Base-by-base conservation (phyloP, 2,797 vertebrate genomes). In the Acipenser transmontanus region DNA sequence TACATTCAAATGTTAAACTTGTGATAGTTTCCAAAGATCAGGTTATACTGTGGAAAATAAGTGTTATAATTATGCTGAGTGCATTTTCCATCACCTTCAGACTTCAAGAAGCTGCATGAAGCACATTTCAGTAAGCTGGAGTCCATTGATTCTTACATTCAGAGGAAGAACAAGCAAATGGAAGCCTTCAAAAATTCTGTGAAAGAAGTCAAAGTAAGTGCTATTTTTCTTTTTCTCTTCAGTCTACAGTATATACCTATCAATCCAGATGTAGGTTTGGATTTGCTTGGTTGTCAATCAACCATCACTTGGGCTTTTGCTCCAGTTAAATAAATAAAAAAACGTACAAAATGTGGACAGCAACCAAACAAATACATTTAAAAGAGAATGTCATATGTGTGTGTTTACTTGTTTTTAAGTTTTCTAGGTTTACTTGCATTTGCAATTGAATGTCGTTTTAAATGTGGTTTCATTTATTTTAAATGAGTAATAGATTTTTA, bases 51-150 rank as follows among this genome's bases (percentile, higher is more conserved):
- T 49, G 49, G 7, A 12, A 14, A 59, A 10, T 50, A 50, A 6
- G 9, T 49, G 8, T 10, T 17, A 51, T 10, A 66, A 17, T 14
- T 51, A 13, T 64, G 34, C 7, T 60, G 20, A 49, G 7, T 56
- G n/a, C 73, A 49, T 73, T 34, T 34, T 34, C 34, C 34, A 3
- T 34, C 34, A 34, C 34, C 34, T 71, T 3, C 9, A 99, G 95
- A 99, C 74, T 98, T 98, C 69, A 95, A 92, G 78, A 99, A 92
- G 80, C 77, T 99, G 60, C 97, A 99, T 0, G 94, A 98, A 71
- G 93, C 95, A 9, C 90, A 88, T 59, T 99, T 99, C 63, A 92
- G 90, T 75, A 96, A 94, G 84, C 95, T 99, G 94, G 92, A 96
- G 77, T 99, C 97, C 49, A 95, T 99, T 66, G 93, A 92, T 79